Base-by-base conservation (phyloP, 2,113 vertebrate genomes). In the Ellobius talpinus region DNA sequence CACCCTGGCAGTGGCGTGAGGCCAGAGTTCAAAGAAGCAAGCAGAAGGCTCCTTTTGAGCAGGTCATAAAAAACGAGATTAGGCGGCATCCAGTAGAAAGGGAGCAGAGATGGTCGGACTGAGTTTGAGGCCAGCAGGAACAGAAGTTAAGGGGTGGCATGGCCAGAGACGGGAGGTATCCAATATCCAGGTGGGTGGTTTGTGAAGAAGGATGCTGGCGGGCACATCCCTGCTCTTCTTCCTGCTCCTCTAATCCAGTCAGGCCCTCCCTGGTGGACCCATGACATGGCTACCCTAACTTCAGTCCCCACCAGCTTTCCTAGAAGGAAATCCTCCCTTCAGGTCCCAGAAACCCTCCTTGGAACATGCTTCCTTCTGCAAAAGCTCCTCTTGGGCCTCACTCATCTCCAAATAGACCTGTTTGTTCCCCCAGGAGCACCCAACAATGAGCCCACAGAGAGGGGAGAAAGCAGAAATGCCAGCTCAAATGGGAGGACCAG, bases 31-130 rank as follows among this genome's bases (percentile, higher is more conserved):
- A 23, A 63, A 86, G 89, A 33, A 70, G 63, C 81, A 31, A 77
- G 58, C 65, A 47, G 95, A 50, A 68, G 78, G 29, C 90, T 84
- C 47, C 23, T 95, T 92, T 91, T 70, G 61, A 29, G 29, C 31
- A 26, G 66, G 42, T 47, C 52, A 58, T 86, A 50, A 78, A 63
- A 87, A 47, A 23, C 5, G 87, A 12, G 17, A 70, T 85, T 52
- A 61, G 86, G 74, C 88, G 39, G 31, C 1, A 63, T 89, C 36
- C 31, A 61, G 63, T 23, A 31, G 73, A 66, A 36, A 93, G 21
- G 45, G 29, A 90, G 24, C 65, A 39, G 70, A 84, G 81, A 73
- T 39, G 50, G 26, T 76, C 21, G 39, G 39, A 70, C 4, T 52
- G 33, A 86, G 24, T 91, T 21, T 87, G 81, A 66, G 39, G 73